Percentiles rank a stretch among this genome's conserved stretches.
phyloP scores from a whole-genome alignment of 1,140 invertebrate genomes.

The Theocolax elegans region DNA sequence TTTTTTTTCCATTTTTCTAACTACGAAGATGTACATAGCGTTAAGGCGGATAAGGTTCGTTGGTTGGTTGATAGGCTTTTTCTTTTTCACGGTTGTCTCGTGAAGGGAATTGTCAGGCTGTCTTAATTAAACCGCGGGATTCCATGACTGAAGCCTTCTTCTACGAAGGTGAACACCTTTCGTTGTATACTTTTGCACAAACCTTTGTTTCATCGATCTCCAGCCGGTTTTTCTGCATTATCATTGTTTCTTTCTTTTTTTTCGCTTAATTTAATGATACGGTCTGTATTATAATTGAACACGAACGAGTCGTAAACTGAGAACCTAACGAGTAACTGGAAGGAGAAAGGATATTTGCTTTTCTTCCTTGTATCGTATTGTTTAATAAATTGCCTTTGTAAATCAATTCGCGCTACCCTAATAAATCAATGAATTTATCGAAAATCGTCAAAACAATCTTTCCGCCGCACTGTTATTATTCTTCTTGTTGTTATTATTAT shows the following conservation, averaged over 20 bases:
- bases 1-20: no score
- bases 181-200: not conserved
- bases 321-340: not conserved
- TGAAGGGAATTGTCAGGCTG: not conserved
- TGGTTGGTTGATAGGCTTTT: no score
- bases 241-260: not conserved
- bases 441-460: not conserved
- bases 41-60: no score
- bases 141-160: not conserved
- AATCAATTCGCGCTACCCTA: no score
- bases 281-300: not conserved
- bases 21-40: no score
- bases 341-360: not conserved
- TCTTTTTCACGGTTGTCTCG: no score
- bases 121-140: constrained; percentile 2
- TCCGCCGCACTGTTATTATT: no score
- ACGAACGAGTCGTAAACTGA: not conserved
- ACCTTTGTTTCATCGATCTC: not conserved
- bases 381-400: not conserved
- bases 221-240: not conserved
- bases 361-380: no score
- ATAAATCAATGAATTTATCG: not conserved
- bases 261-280: not conserved
- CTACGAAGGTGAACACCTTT: constrained; percentile 13
- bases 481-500: no score